Evolutionary conservation across 2,113 vertebrate genomes (phyloP).

Genomic region (Mormyrus lacerda): DNA sequence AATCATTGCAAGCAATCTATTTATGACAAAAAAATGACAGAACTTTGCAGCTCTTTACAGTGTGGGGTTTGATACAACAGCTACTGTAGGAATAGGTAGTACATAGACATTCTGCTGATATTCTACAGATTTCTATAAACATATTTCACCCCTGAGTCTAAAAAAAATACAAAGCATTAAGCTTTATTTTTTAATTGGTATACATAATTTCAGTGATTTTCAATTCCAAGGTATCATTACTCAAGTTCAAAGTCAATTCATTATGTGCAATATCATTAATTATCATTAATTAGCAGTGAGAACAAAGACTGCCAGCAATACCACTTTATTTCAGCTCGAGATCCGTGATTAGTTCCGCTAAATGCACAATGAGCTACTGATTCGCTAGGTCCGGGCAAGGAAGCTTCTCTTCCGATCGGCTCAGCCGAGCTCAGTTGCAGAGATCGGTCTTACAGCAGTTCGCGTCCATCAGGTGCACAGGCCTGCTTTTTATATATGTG

Average conservation of each 20-base stretch:
- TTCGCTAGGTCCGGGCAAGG: background rate
- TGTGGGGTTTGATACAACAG: background rate
- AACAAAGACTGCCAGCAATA: background rate
- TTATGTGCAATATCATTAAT: background rate
- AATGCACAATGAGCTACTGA: background rate
- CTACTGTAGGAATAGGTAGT: background rate
- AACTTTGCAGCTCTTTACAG: background rate
- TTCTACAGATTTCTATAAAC: background rate
- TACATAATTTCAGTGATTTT: background rate
- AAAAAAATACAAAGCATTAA: background rate
- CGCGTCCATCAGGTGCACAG: background rate
- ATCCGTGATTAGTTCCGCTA: background rate
- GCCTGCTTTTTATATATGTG: background rate
- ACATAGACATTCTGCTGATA: background rate
- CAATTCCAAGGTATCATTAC: background rate
- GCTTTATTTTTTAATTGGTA: background rate
- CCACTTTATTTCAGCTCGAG: background rate
- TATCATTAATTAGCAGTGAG: background rate
- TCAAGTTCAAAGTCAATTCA: background rate
- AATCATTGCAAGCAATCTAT: background rate
- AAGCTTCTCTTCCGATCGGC: background rate
- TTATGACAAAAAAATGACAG: background rate
- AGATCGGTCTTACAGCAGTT: constrained; percentile 2
- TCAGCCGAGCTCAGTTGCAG: background rate
- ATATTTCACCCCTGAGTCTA: background rate